Evolutionary conservation across 2,797 vertebrate species (phyloP).

Genomic region (Lagorchestes hirsutus): DNA sequence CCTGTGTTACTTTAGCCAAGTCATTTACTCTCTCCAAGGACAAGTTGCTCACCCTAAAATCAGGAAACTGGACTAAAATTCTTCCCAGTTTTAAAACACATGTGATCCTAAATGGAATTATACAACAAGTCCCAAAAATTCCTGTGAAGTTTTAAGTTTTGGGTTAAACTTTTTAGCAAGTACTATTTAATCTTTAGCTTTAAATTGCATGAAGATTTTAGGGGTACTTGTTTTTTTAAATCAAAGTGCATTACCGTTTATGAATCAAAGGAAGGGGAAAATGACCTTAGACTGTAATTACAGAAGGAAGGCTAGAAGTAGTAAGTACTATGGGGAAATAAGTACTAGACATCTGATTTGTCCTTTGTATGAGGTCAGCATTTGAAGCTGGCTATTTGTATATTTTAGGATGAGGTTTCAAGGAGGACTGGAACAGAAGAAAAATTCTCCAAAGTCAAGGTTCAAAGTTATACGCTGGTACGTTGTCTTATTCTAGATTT

Average conservation of each 20-base stretch:
- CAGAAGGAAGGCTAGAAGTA: background rate
- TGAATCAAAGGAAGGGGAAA: background rate
- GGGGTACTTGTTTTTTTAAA: background rate
- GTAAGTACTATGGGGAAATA: background rate
- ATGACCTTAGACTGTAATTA: background rate
- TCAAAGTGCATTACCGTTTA: background rate
- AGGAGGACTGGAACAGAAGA: background rate
- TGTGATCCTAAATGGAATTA: background rate
- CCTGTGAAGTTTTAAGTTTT: background rate
- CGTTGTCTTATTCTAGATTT: conserved; percentile 17
- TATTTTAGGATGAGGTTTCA: background rate
- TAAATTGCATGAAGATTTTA: background rate
- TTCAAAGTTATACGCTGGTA: background rate
- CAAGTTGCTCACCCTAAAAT: background rate
- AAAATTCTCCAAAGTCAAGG: background rate
- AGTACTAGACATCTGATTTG: background rate
- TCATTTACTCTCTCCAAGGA: background rate
- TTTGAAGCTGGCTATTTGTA: background rate
- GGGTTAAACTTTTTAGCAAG: background rate
- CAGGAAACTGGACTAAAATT: background rate
- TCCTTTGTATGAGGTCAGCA: background rate
- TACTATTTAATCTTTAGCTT: background rate
- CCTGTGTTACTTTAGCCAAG: background rate
- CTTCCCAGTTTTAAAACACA: background rate
- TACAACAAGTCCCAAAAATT: background rate